Percentiles rank a stretch among this genome's conserved stretches.
Evolutionary conservation across 2,888 invertebrate genomes (phyloP).

Genomic region (Polydrusus tereticollis): DNA sequence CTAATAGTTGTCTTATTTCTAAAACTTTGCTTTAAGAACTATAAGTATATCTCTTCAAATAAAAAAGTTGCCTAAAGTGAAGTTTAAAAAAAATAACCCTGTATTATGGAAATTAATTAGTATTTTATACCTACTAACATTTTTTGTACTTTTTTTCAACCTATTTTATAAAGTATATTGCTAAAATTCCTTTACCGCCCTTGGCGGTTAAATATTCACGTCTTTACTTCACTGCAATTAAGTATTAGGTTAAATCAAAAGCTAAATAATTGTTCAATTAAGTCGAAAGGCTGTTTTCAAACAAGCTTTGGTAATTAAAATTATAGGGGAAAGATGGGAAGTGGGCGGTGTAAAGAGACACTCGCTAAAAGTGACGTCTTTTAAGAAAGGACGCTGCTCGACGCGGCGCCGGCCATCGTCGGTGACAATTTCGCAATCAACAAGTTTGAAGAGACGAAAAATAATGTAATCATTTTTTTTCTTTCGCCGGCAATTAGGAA

Average conservation of each 20-base stretch:
- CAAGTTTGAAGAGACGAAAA: constrained; percentile 16
- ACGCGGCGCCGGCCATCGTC: constrained; percentile 23
- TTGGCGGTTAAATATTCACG: not conserved
- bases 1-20: no score
- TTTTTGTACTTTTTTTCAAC: no score
- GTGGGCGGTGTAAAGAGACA: constrained; percentile 39
- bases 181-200: no score
- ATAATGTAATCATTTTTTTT: not conserved
- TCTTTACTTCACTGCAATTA: not conserved
- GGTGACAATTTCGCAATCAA: constrained; percentile 35
- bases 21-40: no score
- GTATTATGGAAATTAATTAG: no score
- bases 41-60: no score
- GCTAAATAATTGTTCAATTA: constrained; percentile 27
- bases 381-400: constrained; percentile 28
- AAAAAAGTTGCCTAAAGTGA: no score
- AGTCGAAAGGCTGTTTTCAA: constrained; percentile 25
- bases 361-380: constrained; percentile 38
- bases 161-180: no score
- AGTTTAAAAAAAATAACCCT: no score
- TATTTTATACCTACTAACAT: no score
- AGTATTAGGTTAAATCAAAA: not conserved
- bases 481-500: not conserved
- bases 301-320: constrained; percentile 41
- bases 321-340: constrained; percentile 27